Evolutionary conservation across 2,888 invertebrate species (phyloP).

Genomic region (Conus canariensis): DNA sequence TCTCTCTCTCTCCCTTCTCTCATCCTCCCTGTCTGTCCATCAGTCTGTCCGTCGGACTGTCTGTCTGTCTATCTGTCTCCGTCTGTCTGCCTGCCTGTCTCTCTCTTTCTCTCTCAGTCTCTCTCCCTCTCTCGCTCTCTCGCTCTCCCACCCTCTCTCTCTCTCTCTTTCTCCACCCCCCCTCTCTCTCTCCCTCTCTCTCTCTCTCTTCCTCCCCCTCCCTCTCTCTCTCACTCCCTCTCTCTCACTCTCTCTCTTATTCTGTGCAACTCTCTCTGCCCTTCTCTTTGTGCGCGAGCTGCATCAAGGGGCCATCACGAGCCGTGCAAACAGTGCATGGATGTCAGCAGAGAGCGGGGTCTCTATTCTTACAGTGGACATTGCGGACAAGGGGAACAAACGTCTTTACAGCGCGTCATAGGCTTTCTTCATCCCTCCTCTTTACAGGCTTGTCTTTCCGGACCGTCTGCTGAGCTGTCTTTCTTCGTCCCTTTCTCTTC

Average conservation of each 20-base stretch:
- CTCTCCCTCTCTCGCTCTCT: background rate
- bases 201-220: background rate
- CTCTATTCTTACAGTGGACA: no score
- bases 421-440: no score
- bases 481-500: background rate
- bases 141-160: background rate
- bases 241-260: background rate
- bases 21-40: no score
- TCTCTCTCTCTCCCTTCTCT: background rate
- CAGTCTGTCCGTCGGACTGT: no score
- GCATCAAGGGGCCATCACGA: no score
- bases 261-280: background rate
- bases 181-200: slow-evolving; percentile 1
- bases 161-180: slow-evolving; percentile 5
- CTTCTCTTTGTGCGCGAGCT: background rate
- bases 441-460: no score
- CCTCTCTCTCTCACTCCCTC: background rate
- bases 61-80: no score
- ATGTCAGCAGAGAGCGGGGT: no score
- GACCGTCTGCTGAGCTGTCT: background rate
- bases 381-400: no score
- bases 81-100: no score
- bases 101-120: background rate
- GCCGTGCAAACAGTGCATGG: no score
- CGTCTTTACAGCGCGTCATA: no score